phyloP scores from a whole-genome alignment of 2,113 vertebrate genomes.

The Vanacampus margaritifer region DNA sequence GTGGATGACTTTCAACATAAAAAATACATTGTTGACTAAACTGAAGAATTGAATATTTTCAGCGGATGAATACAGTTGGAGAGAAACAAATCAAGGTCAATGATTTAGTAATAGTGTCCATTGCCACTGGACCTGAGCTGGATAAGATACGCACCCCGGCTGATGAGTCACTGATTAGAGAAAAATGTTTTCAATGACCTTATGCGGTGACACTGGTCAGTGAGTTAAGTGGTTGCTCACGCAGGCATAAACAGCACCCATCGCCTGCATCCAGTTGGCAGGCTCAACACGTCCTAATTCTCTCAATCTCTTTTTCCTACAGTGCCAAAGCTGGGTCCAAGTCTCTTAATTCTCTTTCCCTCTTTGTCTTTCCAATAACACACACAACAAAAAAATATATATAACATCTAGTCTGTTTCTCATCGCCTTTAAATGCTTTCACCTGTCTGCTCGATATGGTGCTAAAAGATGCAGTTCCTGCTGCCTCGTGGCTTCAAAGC shows the following conservation, averaged over 20 bases:
- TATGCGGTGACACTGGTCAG: constrained; percentile 35
- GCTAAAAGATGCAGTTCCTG: constrained; percentile 44
- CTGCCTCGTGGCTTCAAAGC: constrained; percentile 38
- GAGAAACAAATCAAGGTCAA: neutral
- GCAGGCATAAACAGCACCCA: constrained; percentile 15
- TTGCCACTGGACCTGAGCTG: constrained; percentile 4
- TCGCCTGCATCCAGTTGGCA: constrained; percentile 10
- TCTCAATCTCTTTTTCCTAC: constrained; percentile 1
- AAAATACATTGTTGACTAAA: too few species aligned
- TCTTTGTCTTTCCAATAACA: neutral
- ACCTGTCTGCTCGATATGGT: constrained; percentile 35
- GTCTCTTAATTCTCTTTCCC: constrained; percentile 11
- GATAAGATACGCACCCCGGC: constrained; percentile 13
- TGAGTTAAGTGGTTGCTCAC: constrained; percentile 43
- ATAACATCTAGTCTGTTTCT: neutral
- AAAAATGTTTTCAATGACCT: constrained; percentile 14
- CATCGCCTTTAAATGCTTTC: constrained; percentile 15
- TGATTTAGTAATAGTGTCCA: constrained; percentile 8
- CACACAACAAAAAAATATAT: constrained; percentile 11
- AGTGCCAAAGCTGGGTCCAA: constrained; percentile 1
- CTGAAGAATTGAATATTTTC: neutral
- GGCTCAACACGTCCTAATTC: constrained; percentile 4
- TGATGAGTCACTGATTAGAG: constrained; percentile 25
- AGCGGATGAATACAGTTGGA: neutral
- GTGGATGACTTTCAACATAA: too few species aligned